These are phyloP conservation scores for Leguminivora glycinivorella DNA, from an alignment of 1,140 invertebrate genomes.

Conservation along the genomic window DNA sequence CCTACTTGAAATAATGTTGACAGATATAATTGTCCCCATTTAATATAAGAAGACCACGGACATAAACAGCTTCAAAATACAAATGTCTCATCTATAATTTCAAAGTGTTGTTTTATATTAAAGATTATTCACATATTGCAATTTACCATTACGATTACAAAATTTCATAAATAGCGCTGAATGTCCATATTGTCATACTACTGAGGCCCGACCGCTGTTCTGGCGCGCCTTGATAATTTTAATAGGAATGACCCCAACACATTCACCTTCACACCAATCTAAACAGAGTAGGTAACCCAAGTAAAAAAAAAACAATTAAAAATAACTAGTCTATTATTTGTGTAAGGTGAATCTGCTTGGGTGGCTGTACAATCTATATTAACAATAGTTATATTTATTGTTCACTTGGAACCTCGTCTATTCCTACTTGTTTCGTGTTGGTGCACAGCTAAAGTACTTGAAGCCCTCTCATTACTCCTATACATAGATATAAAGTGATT, in stretches of 20 bases:
- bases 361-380: conserved; percentile 38
- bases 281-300: not conserved
- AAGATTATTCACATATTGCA: conserved; percentile 50
- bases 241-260: conserved; percentile 42
- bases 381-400: conserved; percentile 51
- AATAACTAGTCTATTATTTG: not conserved
- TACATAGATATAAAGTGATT: conserved; percentile 54
- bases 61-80: conserved; percentile 26
- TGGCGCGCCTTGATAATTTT: conserved; percentile 39
- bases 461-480: conserved; percentile 62
- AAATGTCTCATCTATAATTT: conserved; percentile 22
- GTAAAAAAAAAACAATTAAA: not conserved
- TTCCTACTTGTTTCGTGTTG: conserved; percentile 67
- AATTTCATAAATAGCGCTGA: conserved; percentile 50
- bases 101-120: conserved; percentile 34
- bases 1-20: conserved; percentile 23
- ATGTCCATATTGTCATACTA: conserved; percentile 65
- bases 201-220: conserved; percentile 45
- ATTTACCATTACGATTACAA: conserved; percentile 51
- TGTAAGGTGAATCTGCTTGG: conserved; percentile 46
- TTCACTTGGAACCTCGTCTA: conserved; percentile 68
- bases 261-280: conserved; percentile 33
- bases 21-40: conserved; percentile 27
- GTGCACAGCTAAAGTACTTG: conserved; percentile 68
- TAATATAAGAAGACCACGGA: conserved; percentile 25